Evolutionary conservation across 2,113 vertebrate genomes (phyloP).

Genomic region (Monarcha castaneiventris): DNA sequence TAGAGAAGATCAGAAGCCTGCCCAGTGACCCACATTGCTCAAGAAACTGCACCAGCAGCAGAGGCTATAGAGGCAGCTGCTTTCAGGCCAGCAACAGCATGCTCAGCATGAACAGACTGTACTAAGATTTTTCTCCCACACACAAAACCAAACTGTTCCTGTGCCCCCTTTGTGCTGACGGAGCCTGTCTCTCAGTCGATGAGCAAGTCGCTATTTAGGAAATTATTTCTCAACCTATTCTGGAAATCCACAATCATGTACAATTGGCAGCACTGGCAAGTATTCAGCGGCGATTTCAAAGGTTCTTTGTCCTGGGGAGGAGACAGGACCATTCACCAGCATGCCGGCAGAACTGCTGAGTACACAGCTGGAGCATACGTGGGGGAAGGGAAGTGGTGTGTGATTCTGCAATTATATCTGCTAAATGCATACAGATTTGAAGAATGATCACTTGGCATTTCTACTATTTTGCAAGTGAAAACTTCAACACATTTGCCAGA

Average conservation of each 20-base stretch:
- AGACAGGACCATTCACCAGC: slow-evolving; percentile 29
- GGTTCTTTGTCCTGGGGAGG: slow-evolving; percentile 60
- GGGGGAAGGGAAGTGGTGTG: background rate
- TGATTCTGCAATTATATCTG: background rate
- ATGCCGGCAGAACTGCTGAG: slow-evolving; percentile 41
- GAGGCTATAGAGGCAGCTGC: slow-evolving; percentile 27
- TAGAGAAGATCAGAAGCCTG: background rate
- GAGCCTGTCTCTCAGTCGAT: slow-evolving; percentile 38
- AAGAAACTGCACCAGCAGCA: background rate
- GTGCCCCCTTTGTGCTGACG: slow-evolving; percentile 24
- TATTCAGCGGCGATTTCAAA: slow-evolving; percentile 32
- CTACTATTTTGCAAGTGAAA: background rate
- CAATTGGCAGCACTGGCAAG: background rate
- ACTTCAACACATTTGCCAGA: background rate
- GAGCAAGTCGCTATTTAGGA: slow-evolving; percentile 59
- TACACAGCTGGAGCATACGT: background rate
- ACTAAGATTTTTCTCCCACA: slow-evolving; percentile 57
- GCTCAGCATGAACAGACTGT: slow-evolving; percentile 58
- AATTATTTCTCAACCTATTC: slow-evolving; percentile 48
- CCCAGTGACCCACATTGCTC: slow-evolving; percentile 16
- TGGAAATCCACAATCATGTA: slow-evolving; percentile 3
- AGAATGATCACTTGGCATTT: background rate
- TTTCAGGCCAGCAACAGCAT: slow-evolving; percentile 55
- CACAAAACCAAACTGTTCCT: slow-evolving; percentile 60
- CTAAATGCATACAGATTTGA: background rate